Conservation (phyloP, 92 coral and sea anemone species). For the Blastomussa wellsi region DNA sequence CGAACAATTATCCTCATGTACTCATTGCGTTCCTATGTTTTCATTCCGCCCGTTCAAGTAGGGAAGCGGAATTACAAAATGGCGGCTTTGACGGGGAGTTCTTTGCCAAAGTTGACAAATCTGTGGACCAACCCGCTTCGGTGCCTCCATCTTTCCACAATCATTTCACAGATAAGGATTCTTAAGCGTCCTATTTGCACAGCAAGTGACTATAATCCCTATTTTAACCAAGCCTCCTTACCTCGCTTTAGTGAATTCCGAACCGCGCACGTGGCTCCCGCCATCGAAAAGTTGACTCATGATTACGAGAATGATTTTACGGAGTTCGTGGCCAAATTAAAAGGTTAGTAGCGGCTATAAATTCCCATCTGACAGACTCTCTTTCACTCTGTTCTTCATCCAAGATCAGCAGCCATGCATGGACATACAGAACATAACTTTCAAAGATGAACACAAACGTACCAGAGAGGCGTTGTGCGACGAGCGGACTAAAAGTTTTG, state of each 20-base stretch:
- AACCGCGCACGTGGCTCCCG: constrained; percentile 68
- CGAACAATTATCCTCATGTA: too few species aligned
- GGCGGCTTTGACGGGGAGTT: constrained; percentile 54
- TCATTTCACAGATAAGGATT: constrained; percentile 67
- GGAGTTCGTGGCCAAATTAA: constrained; percentile 59
- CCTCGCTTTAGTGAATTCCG: constrained; percentile 70
- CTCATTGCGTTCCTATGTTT: too few species aligned
- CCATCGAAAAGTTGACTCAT: constrained; percentile 44
- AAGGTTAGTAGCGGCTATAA: constrained; percentile 38
- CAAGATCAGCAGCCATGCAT: neutral
- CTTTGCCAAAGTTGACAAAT: constrained; percentile 43
- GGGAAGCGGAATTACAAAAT: constrained; percentile 58
- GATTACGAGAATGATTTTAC: constrained; percentile 62
- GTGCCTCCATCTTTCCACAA: constrained; percentile 77
- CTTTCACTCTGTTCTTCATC: neutral
- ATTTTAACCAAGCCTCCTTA: constrained; percentile 63
- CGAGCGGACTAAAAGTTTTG: too few species aligned
- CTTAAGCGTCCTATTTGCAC: constrained; percentile 72
- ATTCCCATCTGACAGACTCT: neutral
- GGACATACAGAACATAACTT: too few species aligned
- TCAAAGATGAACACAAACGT: too few species aligned
- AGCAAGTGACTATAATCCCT: constrained; percentile 72
- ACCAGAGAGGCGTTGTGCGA: too few species aligned
- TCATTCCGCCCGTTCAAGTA: neutral
- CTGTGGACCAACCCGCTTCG: constrained; percentile 72